phyloP scores from a whole-genome alignment of 2,888 invertebrate species.

The Hypselothyrea guttata region DNA sequence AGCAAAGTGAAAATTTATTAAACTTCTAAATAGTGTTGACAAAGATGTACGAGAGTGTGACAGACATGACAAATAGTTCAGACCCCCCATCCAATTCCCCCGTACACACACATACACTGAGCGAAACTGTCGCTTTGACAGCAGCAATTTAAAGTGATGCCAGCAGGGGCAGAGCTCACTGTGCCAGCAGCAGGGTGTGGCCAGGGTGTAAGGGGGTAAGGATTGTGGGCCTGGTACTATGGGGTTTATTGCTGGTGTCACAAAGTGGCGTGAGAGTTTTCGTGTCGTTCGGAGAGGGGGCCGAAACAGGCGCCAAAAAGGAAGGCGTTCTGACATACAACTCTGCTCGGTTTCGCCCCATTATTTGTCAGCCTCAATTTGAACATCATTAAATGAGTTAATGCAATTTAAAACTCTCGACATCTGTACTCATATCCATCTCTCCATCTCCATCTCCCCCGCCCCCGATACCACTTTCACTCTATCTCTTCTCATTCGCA shows the following conservation, averaged over 20 bases:
- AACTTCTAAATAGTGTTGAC: slow-evolving; percentile 78
- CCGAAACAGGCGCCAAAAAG: slow-evolving; percentile 26
- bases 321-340: slow-evolving; percentile 20
- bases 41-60: slow-evolving; percentile 77
- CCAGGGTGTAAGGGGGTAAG: not conserved
- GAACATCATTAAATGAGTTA: slow-evolving; percentile 72
- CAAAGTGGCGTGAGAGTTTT: slow-evolving; percentile 61
- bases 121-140: slow-evolving; percentile 52
- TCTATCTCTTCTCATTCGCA: slow-evolving; percentile 14
- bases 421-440: slow-evolving; percentile 53
- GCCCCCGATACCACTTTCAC: not conserved
- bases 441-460: not conserved
- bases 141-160: slow-evolving; percentile 71
- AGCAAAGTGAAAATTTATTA: slow-evolving; percentile 71
- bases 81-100: slow-evolving; percentile 15
- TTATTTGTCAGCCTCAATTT: slow-evolving; percentile 64
- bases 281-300: slow-evolving; percentile 10
- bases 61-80: slow-evolving; percentile 74
- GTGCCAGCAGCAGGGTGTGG: not conserved
- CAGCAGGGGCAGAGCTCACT: slow-evolving; percentile 9
- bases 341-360: slow-evolving; percentile 14
- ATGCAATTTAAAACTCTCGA: slow-evolving; percentile 71
- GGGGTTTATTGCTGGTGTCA: slow-evolving; percentile 49
- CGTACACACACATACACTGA: slow-evolving; percentile 18
- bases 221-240: not conserved